Percentiles rank a stretch among this genome's conserved stretches.
These are phyloP conservation scores for Mythimna pallens DNA, from an alignment of 2,888 invertebrate genomes.

Conservation along the genomic window DNA sequence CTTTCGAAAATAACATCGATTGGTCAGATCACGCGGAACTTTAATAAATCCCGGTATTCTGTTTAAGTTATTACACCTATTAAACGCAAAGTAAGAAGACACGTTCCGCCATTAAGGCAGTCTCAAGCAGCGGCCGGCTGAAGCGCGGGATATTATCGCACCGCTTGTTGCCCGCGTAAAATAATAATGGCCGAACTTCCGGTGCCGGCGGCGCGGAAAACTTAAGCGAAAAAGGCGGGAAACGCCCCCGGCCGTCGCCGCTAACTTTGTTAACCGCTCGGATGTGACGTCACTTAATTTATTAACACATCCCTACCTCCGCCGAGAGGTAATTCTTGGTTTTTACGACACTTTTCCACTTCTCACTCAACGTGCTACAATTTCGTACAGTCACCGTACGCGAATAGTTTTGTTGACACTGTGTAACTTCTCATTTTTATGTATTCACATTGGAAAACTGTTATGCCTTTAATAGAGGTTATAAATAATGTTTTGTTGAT, in stretches of 20 bases:
- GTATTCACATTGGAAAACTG: neutral
- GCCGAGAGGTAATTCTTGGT: slow-evolving; percentile 78
- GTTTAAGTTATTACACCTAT: slow-evolving; percentile 89
- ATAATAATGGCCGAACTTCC: slow-evolving; percentile 91
- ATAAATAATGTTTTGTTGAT: no score
- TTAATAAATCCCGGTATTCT: slow-evolving; percentile 85
- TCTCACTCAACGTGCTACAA: slow-evolving; percentile 78
- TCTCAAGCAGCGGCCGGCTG: slow-evolving; percentile 79
- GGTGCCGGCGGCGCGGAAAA: slow-evolving; percentile 90
- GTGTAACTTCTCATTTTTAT: slow-evolving; percentile 23
- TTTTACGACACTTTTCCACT: slow-evolving; percentile 84
- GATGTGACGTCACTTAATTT: slow-evolving; percentile 90
- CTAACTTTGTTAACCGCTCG: slow-evolving; percentile 86
- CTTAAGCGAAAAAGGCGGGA: slow-evolving; percentile 89
- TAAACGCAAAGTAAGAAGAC: slow-evolving; percentile 89
- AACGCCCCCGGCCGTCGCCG: slow-evolving; percentile 86
- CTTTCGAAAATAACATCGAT: slow-evolving; percentile 65
- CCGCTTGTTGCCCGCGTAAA: slow-evolving; percentile 91
- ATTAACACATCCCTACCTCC: slow-evolving; percentile 87
- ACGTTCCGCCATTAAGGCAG: slow-evolving; percentile 88
- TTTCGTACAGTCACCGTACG: slow-evolving; percentile 65
- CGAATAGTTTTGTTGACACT: slow-evolving; percentile 57
- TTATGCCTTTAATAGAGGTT: neutral
- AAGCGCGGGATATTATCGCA: slow-evolving; percentile 90
- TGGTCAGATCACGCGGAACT: slow-evolving; percentile 71